These are phyloP conservation scores for Microctenopoma steveboyesi DNA, from an alignment of 2,797 vertebrate genomes.

Conservation along the genomic window DNA sequence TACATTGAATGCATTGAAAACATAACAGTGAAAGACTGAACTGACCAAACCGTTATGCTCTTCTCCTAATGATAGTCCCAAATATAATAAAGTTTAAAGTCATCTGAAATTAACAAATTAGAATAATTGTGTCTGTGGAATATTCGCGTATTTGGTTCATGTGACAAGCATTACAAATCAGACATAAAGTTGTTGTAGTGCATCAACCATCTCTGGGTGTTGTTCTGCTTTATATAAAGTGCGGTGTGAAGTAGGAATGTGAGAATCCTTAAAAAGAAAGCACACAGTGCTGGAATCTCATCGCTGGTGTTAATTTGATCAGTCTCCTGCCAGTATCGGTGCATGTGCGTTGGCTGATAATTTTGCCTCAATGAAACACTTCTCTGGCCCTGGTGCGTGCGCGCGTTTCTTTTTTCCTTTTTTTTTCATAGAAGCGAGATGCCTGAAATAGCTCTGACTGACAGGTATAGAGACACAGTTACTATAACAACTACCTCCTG, in stretches of 20 bases:
- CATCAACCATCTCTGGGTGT: conserved; percentile 11
- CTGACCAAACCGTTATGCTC: too few relatives aligned
- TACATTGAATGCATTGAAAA: too few relatives aligned
- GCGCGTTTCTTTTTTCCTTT: conserved; percentile 3
- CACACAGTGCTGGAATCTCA: conserved; percentile 48
- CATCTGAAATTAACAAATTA: conserved; percentile 2
- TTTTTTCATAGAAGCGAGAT: conserved; percentile 57
- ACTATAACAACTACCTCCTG: conserved; percentile 82
- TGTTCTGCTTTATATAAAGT: conserved; percentile 19
- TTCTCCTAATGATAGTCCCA: too few relatives aligned
- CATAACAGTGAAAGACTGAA: too few relatives aligned
- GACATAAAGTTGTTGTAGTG: too few relatives aligned
- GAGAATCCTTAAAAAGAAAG: conserved; percentile 39
- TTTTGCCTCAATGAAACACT: conserved; percentile 43
- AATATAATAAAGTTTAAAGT: conserved; percentile 3
- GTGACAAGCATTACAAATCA: too few relatives aligned
- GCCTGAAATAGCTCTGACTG: conserved; percentile 81
- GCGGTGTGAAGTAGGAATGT: conserved; percentile 29
- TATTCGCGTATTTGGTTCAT: too few relatives aligned
- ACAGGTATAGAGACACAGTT: conserved; percentile 80
- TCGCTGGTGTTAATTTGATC: conserved; percentile 62
- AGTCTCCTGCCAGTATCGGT: conserved; percentile 49
- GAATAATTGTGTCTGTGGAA: background rate
- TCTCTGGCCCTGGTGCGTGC: conserved; percentile 47
- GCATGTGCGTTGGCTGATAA: conserved; percentile 55